These are phyloP conservation scores for Leptinotarsa undecemlineata DNA, from an alignment of 1,140 invertebrate species.

Conservation along the genomic window DNA sequence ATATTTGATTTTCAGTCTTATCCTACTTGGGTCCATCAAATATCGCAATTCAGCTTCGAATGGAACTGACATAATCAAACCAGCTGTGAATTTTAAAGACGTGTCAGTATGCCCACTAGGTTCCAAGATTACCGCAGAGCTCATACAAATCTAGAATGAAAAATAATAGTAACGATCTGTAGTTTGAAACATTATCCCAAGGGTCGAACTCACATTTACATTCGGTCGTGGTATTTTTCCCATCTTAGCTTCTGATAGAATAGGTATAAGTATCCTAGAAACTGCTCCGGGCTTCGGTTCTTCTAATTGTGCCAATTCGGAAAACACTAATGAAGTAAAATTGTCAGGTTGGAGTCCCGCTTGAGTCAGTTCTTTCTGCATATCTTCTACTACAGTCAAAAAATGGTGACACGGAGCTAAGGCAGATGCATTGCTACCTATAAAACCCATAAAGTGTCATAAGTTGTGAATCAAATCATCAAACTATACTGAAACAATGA, in stretches of 20 bases:
- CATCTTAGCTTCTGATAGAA: constrained; percentile 69
- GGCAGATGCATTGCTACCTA: constrained; percentile 54
- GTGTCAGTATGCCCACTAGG: constrained; percentile 81
- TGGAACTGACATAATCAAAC: constrained; percentile 82
- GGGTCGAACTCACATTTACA: constrained; percentile 55
- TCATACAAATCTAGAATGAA: constrained; percentile 68
- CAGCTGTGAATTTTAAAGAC: constrained; percentile 91
- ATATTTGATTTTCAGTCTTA: constrained; percentile 86
- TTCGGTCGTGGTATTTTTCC: constrained; percentile 66
- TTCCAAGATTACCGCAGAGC: constrained; percentile 81
- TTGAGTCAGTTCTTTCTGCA: constrained; percentile 47
- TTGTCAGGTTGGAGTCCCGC: constrained; percentile 67
- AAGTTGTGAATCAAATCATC: too few relatives aligned
- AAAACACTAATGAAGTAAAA: constrained; percentile 79
- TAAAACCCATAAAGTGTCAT: constrained; percentile 19
- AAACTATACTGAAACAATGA: too few relatives aligned
- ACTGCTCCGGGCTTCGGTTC: constrained; percentile 87
- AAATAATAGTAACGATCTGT: background rate
- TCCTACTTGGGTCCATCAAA: constrained; percentile 70
- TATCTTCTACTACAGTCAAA: constrained; percentile 54
- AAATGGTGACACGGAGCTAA: constrained; percentile 59
- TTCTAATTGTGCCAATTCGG: constrained; percentile 74
- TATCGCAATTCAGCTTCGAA: constrained; percentile 85
- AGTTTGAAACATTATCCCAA: background rate
- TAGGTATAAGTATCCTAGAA: constrained; percentile 76